Conservation (phyloP, 2,113 vertebrate species). For the Riparia riparia region DNA sequence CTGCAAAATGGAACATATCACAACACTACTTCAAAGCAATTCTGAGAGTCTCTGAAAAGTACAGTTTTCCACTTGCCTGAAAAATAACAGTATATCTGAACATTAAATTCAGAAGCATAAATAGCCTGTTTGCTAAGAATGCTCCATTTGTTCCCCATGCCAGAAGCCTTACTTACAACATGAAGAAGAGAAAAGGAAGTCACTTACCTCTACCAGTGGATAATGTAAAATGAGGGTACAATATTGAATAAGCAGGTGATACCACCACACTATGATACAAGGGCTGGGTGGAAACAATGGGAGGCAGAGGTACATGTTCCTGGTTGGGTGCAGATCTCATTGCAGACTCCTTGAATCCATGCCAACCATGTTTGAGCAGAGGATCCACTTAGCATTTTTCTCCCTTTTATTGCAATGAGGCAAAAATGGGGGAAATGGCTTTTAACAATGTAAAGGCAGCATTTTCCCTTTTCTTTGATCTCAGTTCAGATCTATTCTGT, state of each 20-base stretch:
- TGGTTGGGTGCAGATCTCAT: background rate
- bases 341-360: background rate
- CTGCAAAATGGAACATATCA: background rate
- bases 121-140: background rate
- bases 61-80: background rate
- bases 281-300: background rate
- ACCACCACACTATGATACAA: background rate
- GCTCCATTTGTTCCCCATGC: background rate
- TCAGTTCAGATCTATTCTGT: background rate
- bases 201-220: background rate
- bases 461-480: conserved; percentile 31
- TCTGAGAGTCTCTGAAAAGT: background rate
- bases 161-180: background rate
- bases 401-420: background rate
- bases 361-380: background rate
- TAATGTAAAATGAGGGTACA: background rate
- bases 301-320: background rate
- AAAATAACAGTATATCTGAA: background rate
- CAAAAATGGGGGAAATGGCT: background rate
- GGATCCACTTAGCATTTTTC: background rate
- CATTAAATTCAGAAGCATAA: background rate
- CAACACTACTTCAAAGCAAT: background rate
- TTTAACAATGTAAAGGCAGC: background rate
- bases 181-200: background rate
- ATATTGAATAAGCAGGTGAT: background rate